Evolutionary conservation across 23 tunicate genomes (phyloP).

Genomic region (Ciona savignyi): DNA sequence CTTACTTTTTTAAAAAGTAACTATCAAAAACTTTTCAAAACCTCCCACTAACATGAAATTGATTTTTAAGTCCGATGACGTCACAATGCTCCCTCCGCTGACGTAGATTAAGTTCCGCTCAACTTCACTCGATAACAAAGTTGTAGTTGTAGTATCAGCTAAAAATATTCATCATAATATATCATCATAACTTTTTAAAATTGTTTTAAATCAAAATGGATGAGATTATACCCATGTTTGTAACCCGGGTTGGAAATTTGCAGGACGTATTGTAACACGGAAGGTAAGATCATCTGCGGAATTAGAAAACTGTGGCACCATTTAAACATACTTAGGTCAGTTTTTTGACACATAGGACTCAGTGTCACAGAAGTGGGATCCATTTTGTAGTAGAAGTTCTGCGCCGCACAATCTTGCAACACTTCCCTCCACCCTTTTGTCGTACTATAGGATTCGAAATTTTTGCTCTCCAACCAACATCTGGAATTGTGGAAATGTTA

Average conservation of each 20-base stretch:
- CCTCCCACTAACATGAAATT: neutral
- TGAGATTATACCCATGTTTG: no score
- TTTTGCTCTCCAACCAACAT: conserved; percentile 51
- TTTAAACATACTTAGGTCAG: neutral
- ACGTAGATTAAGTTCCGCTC: neutral
- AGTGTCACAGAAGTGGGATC: neutral
- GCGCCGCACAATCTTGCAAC: conserved; percentile 21
- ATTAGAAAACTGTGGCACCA: no score
- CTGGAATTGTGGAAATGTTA: no score
- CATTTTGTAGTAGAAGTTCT: conserved; percentile 6
- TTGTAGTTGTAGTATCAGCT: no score
- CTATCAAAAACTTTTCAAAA: no score
- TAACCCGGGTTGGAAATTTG: no score
- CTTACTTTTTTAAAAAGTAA: no score
- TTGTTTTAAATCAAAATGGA: no score
- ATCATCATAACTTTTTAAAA: no score
- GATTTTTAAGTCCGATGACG: neutral
- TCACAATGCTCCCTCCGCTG: neutral
- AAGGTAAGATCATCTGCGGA: no score
- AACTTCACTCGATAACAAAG: neutral
- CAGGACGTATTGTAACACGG: no score
- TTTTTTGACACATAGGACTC: neutral
- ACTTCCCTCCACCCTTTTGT: conserved; percentile 25
- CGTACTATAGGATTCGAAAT: conserved; percentile 20
- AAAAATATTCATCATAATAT: no score